Evolutionary conservation across 2,797 vertebrate genomes (phyloP).

Genomic region (Hybognathus amarus): DNA sequence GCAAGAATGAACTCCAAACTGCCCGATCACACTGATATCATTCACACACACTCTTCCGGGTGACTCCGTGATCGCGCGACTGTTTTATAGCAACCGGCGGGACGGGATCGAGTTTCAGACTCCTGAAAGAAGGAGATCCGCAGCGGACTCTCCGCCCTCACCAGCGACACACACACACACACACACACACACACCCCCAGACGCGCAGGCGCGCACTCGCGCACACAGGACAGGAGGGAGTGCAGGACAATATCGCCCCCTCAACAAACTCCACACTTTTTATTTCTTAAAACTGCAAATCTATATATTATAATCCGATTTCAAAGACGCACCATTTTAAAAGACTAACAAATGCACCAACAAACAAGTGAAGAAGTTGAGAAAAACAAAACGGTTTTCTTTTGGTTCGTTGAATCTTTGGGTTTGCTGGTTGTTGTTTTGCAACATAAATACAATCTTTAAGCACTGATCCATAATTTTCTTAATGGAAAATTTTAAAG

Average conservation of each 20-base stretch:
- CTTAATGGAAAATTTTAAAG: too few relatives aligned
- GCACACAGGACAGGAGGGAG: not conserved
- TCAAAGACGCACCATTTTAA: not conserved
- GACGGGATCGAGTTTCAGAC: slow-evolving; percentile 74
- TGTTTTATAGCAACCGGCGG: slow-evolving; percentile 51
- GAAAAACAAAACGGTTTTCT: too few relatives aligned
- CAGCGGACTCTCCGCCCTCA: slow-evolving; percentile 50
- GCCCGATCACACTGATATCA: slow-evolving; percentile 20
- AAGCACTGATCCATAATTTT: too few relatives aligned
- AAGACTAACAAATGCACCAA: too few relatives aligned
- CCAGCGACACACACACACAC: slow-evolving; percentile 9
- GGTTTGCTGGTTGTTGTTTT: too few relatives aligned
- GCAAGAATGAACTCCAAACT: slow-evolving; percentile 43
- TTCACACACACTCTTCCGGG: slow-evolving; percentile 38
- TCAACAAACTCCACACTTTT: not conserved
- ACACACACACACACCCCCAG: not conserved
- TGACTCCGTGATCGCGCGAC: slow-evolving; percentile 48
- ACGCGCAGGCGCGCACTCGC: slow-evolving; percentile 20
- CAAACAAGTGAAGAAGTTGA: too few relatives aligned
- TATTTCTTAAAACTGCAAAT: not conserved
- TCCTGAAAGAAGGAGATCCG: slow-evolving; percentile 69
- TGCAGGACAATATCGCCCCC: not conserved
- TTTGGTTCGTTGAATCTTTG: too few relatives aligned
- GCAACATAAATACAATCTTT: too few relatives aligned
- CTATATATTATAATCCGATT: not conserved